Evolutionary conservation across 2,797 vertebrate species (phyloP).

Genomic region (Falco concolor): DNA sequence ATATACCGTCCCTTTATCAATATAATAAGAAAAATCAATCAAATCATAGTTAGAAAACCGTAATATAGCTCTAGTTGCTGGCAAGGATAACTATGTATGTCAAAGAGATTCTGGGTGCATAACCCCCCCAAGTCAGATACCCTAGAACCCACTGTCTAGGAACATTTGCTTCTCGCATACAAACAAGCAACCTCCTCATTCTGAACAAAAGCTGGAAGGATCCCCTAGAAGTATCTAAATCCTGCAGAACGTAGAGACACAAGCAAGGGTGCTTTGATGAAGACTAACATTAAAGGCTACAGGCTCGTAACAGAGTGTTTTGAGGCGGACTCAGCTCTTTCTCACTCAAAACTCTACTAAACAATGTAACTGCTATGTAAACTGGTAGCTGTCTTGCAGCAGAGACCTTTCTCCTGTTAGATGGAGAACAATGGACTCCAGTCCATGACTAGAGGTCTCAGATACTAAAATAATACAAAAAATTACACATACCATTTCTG

Average conservation of each 20-base stretch:
- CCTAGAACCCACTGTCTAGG: not conserved
- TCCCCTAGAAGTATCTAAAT: not conserved
- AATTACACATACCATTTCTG: not conserved
- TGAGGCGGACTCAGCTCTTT: not conserved
- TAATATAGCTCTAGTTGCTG: not conserved
- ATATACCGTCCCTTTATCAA: not conserved
- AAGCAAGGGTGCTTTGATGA: not conserved
- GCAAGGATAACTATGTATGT: not conserved
- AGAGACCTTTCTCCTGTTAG: not conserved
- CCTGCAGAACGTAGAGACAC: not conserved
- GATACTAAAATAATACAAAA: not conserved
- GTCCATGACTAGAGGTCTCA: not conserved
- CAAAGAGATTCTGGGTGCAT: not conserved
- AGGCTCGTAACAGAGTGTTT: not conserved
- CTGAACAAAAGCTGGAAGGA: not conserved
- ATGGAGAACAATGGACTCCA: not conserved
- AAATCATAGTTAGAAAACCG: not conserved
- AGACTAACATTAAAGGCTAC: not conserved
- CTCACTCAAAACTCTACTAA: not conserved
- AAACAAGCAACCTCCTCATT: not conserved
- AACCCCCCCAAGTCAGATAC: not conserved
- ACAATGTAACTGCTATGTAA: accelerated
- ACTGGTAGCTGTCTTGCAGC: not conserved
- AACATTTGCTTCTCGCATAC: not conserved
- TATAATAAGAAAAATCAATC: not conserved